Evolutionary conservation across 2,113 vertebrate genomes (phyloP), one percentile per base, ranked within the genome.

Genomic region (Pungitius pungitius): DNA sequence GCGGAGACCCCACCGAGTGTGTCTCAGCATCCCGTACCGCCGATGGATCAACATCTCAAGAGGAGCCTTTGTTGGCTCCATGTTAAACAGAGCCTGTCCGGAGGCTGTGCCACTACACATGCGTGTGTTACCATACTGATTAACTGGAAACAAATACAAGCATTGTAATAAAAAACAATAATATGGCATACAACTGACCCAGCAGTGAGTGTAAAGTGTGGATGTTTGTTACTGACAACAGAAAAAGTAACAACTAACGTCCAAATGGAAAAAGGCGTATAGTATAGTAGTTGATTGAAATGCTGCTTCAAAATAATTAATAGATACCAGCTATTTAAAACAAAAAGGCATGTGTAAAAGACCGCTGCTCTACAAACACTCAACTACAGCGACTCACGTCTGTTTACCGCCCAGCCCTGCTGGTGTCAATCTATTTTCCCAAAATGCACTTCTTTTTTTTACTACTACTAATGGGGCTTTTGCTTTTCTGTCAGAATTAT

Each of bases 261-360:
- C 95, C 93, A 91, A 94, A 93, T 86, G 89, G 88, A 87, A 55
- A 43, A 94, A 96, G 93, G 94, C 93, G 94, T 95, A 92, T 94
- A 95, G 94, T 94, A 95, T n/a, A 30, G 30, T 3, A 30, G 94
- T 95, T 85, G 93, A 90, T 93, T 94, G 94, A 95, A 96, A 95
- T 94, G 95, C 95, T 94, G 95, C 95, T 94, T 96, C 94, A 92
- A 49, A 96, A 93, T 93, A 93, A 94, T 94, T 95, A 96, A 98
- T 97, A 99, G 98, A 98, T 97, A 97, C 96, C 97, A 99, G 97
- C 96, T 99, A 97, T 98, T 96, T 92, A 93, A 86, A 80, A 82
- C 73, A 82, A 27, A 92, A 78, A 83, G 45, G 12, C 27, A 83
- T 58, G 30, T 30, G 30, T 30, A 30, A 30, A 30, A 30, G 30